A percentile compares a stretch with the other conserved stretches of the same genome.
Evolutionary conservation across 1,140 invertebrate genomes (phyloP).

Genomic region (Drosophila pandora): DNA sequence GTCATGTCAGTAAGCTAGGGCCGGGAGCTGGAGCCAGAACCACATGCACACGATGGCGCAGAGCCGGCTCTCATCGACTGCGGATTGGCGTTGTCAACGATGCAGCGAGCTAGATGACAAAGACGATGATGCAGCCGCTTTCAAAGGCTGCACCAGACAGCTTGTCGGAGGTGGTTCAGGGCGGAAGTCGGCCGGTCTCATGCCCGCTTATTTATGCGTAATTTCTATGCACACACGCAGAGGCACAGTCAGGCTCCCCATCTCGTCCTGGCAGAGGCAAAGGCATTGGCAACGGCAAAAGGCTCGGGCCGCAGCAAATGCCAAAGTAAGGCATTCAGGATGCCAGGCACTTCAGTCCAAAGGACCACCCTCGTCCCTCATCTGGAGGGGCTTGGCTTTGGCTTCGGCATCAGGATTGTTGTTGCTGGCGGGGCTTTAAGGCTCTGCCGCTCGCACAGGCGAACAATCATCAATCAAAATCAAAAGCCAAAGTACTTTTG

Average conservation of each 20-base stretch:
- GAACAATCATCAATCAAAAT: conserved; percentile 83
- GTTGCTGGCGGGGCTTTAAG: conserved; percentile 34
- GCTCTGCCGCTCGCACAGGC: conserved; percentile 48
- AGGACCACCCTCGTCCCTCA: conserved; percentile 3
- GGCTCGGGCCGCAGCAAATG: conserved; percentile 21
- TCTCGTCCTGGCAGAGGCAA: conserved; percentile 46
- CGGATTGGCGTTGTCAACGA: conserved; percentile 62
- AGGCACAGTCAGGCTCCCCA: conserved; percentile 4
- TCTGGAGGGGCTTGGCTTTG: conserved; percentile 7
- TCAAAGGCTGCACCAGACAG: conserved; percentile 53
- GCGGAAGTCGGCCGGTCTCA: conserved; percentile 25
- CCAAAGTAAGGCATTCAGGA: conserved; percentile 35
- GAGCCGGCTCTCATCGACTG: conserved; percentile 57
- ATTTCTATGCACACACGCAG: conserved; percentile 69
- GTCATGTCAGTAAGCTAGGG: conserved; percentile 24
- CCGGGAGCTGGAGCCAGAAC: not conserved
- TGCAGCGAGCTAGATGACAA: conserved; percentile 47
- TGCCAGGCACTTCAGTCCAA: conserved; percentile 33
- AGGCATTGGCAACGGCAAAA: conserved; percentile 17
- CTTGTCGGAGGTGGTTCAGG: not conserved
- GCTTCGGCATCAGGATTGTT: conserved; percentile 15
- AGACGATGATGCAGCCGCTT: conserved; percentile 58
- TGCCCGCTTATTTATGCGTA: conserved; percentile 73
- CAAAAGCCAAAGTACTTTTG: conserved; percentile 83
- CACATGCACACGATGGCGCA: conserved; percentile 5